Evolutionary conservation across 2,113 vertebrate genomes (phyloP), one percentile per base, ranked within the genome.

Genomic region (Callipepla californica): DNA sequence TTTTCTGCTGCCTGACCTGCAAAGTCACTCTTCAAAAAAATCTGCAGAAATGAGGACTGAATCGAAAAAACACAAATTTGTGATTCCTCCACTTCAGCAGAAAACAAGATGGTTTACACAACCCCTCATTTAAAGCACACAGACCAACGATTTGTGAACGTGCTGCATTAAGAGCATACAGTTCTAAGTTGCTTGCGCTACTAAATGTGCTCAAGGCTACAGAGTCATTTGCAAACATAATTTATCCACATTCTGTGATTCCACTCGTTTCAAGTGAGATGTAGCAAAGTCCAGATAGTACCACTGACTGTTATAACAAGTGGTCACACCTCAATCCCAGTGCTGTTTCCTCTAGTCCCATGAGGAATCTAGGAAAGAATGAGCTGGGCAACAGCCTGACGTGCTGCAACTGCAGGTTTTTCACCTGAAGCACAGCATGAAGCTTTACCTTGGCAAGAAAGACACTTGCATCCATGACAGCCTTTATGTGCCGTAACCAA

Each of bases 401-500:
- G 15, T 53, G 26, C 51, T 53, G 26, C 51, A 14, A 53, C 15
- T 26, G 16, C 51, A 53, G 51, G 15, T 53, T 53, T 53, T 68
- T 48, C 23, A 59, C 17, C 80, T 84, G 50, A 40, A 59, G 48
- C 28, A 7, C 17, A 13, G 44, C 23, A 44, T 25, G 66, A 65
- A 81, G 75, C 44, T 92, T 95, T 97, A 98, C 98, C 98, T 98
- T 98, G 74, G 98, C 97, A 55, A 98, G 96, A 80, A 98, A 98
- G 86, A 98, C 93, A 6, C 98, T 96, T 55, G 98, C 98, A 93
- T 98, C 98, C 98, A 98, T 98, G 63, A 98, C 94, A 86, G 98
- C 96, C 97, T 98, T 98, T 88, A 98, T 98, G 96, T 98, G 98
- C 85, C 97, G 97, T 13, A 98, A 45, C 98, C 98, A 98, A 28